Conservation (phyloP, 2,113 vertebrate species). For the Lophotis ruficrista region DNA sequence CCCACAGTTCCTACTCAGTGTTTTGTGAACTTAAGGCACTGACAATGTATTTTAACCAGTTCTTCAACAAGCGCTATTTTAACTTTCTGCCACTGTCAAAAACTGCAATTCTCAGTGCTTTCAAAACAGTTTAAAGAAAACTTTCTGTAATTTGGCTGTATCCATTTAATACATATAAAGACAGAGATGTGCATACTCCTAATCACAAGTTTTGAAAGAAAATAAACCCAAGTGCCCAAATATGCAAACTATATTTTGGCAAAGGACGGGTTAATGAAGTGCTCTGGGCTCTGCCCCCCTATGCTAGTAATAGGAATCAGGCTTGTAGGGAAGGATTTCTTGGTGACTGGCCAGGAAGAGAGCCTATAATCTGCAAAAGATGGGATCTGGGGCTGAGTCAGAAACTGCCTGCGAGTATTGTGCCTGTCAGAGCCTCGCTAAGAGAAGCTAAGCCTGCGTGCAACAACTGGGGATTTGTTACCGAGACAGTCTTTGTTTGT, state of each 20-base stretch:
- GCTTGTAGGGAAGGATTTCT: constrained; percentile 55
- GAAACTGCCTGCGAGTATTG: constrained; percentile 17
- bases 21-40: constrained; percentile 19
- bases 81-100: background rate
- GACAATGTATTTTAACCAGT: constrained; percentile 39
- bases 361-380: constrained; percentile 65
- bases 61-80: background rate
- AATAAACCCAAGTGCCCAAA: background rate
- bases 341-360: constrained; percentile 44
- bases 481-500: accelerated
- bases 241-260: background rate
- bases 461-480: background rate
- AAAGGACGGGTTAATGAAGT: background rate
- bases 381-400: constrained; percentile 41
- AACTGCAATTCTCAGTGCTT: background rate
- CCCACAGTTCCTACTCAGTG: background rate
- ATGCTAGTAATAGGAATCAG: constrained; percentile 50
- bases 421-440: constrained; percentile 19
- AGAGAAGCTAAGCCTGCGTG: background rate
- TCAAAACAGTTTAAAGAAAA: background rate
- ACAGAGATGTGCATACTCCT: background rate
- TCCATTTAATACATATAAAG: background rate
- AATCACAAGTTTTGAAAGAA: background rate
- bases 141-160: background rate
- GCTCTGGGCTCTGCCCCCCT: constrained; percentile 9